Conservation (phyloP, 2,113 vertebrate genomes). For the Sinocyclocheilus maitianheensis region DNA sequence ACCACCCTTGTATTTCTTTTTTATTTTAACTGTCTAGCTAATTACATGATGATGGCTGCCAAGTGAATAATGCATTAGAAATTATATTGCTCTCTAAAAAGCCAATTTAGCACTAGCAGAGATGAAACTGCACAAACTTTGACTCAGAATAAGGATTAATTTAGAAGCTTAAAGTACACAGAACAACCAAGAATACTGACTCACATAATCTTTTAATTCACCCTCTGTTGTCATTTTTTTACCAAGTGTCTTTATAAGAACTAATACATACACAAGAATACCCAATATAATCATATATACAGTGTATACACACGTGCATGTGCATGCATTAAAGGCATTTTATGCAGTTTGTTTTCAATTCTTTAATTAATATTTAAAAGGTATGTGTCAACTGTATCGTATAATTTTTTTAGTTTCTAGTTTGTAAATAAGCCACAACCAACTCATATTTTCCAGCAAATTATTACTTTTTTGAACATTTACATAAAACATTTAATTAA, state of each 20-base stretch:
- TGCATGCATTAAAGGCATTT: background rate
- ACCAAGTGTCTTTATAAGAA: background rate
- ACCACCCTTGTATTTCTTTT: background rate
- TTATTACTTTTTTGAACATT: too few relatives aligned
- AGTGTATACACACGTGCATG: background rate
- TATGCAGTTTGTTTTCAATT: background rate
- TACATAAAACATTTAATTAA: too few relatives aligned
- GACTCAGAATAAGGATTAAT: constrained; percentile 16
- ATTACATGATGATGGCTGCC: constrained; percentile 33
- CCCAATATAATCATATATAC: background rate
- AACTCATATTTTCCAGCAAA: background rate
- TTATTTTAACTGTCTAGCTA: constrained; percentile 16
- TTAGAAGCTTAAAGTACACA: background rate
- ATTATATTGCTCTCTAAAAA: constrained; percentile 31
- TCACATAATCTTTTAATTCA: background rate
- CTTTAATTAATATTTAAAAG: background rate
- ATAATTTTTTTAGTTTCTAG: background rate
- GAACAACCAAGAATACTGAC: background rate
- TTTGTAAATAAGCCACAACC: background rate
- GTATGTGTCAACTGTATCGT: too few relatives aligned
- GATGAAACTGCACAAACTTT: constrained; percentile 14
- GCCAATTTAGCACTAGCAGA: constrained; percentile 1
- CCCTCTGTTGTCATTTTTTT: background rate
- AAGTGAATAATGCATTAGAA: constrained; percentile 40
- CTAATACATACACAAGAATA: background rate